phyloP scores from a whole-genome alignment of 1,140 invertebrate genomes.

The Sinella curviseta region DNA sequence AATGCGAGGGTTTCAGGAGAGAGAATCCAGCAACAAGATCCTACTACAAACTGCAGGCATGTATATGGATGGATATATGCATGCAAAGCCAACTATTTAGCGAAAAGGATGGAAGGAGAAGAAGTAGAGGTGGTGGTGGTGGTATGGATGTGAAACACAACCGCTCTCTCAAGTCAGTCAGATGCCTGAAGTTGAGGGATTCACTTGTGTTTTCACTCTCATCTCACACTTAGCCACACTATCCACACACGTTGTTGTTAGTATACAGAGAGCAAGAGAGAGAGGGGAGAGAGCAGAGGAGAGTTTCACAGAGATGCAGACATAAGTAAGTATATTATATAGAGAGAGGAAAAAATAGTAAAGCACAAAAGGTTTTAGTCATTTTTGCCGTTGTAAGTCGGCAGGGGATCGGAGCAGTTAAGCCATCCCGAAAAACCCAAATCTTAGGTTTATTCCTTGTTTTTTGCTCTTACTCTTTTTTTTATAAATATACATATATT shows the following conservation, averaged over 20 bases:
- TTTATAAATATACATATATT: neutral
- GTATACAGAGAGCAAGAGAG: neutral
- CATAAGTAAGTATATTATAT: neutral
- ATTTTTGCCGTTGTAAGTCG: conserved; percentile 26
- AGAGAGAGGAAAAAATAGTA: neutral
- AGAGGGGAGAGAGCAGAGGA: neutral
- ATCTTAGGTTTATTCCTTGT: conserved; percentile 16
- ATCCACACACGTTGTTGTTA: neutral
- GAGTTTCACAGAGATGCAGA: neutral
- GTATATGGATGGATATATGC: no score
- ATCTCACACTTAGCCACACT: conserved; percentile 3
- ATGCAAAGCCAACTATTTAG: no score
- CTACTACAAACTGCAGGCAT: no score
- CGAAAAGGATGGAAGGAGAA: neutral
- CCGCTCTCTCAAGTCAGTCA: conserved; percentile 16
- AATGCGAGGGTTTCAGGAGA: no score
- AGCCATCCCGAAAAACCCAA: conserved; percentile 25
- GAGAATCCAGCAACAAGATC: no score
- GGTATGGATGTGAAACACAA: conserved; percentile 12
- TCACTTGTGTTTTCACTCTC: conserved; percentile 21
- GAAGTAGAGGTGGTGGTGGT: neutral
- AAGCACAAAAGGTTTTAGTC: neutral
- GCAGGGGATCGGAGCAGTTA: conserved; percentile 23
- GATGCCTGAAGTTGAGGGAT: conserved; percentile 26
- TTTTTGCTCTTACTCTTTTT: neutral